These are phyloP conservation scores for Popillia japonica DNA, from an alignment of 1,140 invertebrate species.

Conservation along the genomic window DNA sequence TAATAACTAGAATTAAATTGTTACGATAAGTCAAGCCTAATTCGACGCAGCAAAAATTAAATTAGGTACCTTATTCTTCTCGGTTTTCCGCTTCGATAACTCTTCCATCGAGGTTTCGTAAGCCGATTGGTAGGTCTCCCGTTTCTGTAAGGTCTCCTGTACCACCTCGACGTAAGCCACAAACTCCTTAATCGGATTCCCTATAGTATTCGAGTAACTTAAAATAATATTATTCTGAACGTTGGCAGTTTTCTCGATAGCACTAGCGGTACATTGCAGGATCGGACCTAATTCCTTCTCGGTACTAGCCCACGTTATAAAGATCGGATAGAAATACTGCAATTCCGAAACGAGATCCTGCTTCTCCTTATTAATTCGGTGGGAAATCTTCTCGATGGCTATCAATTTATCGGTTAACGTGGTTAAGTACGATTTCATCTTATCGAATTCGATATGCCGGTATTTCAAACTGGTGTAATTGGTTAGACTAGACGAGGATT, in stretches of 20 bases:
- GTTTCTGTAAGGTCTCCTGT: constrained; percentile 71
- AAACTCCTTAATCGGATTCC: constrained; percentile 73
- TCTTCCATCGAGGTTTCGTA: constrained; percentile 75
- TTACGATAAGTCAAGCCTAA: too few species aligned
- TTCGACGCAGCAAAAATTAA: too few species aligned
- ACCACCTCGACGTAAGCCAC: constrained; percentile 74
- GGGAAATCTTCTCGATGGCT: constrained; percentile 72
- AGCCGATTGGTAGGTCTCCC: constrained; percentile 75
- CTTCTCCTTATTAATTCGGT: constrained; percentile 74
- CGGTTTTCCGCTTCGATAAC: constrained; percentile 68
- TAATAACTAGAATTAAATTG: too few species aligned
- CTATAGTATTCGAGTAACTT: constrained; percentile 57
- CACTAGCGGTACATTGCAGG: constrained; percentile 61
- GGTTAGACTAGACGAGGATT: constrained; percentile 40
- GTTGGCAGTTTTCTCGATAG: constrained; percentile 62
- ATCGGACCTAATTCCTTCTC: constrained; percentile 66
- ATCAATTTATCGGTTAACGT: constrained; percentile 71
- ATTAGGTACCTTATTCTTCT: constrained; percentile 76
- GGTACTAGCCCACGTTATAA: constrained; percentile 64
- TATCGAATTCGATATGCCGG: constrained; percentile 71
- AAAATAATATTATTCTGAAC: constrained; percentile 65
- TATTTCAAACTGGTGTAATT: constrained; percentile 66
- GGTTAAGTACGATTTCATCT: constrained; percentile 70
- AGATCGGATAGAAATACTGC: constrained; percentile 66
- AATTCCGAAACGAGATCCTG: constrained; percentile 67